Evolutionary conservation across 2,113 vertebrate species (phyloP).

Genomic region (Otis tarda): DNA sequence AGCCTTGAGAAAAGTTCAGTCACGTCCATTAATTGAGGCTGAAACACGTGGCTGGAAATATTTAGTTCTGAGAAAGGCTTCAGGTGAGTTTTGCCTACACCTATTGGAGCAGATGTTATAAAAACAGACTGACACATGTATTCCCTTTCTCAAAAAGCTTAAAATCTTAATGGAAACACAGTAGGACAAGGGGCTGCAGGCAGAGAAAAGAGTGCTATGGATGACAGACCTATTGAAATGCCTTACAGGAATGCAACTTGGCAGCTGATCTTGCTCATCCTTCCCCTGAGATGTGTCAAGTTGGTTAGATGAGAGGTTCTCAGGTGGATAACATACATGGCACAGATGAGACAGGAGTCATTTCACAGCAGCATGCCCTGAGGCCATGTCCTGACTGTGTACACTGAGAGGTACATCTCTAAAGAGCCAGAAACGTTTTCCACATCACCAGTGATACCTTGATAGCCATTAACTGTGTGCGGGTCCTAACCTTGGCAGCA

Average conservation of each 20-base stretch:
- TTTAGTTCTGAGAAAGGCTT: background rate
- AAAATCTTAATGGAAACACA: background rate
- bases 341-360: background rate
- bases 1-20: background rate
- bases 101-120: background rate
- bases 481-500: background rate
- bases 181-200: background rate
- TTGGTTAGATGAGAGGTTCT: background rate
- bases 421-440: background rate
- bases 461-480: background rate
- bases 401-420: background rate
- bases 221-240: background rate
- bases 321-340: background rate
- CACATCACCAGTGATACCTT: background rate
- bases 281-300: background rate
- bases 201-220: background rate
- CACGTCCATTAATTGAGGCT: background rate
- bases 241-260: background rate
- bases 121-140: background rate
- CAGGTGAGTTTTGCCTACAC: background rate
- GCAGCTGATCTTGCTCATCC: conserved; percentile 29
- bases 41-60: background rate
- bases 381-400: background rate
- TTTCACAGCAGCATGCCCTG: background rate
- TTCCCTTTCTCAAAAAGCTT: background rate